These are phyloP conservation scores for Gulo gulo DNA, from an alignment of 2,113 vertebrate genomes.

Conservation along the genomic window DNA sequence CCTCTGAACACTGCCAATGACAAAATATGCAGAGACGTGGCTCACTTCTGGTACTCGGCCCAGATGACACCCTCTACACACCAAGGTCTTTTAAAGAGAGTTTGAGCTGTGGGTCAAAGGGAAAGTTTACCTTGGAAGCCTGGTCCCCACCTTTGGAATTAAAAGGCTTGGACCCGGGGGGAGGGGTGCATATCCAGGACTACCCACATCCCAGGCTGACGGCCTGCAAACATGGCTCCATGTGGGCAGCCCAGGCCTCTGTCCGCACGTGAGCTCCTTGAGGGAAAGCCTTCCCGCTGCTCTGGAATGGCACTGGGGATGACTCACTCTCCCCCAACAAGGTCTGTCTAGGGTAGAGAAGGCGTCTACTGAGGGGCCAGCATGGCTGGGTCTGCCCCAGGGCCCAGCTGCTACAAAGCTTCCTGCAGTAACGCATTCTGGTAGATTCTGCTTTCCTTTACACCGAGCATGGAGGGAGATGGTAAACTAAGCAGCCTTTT, in stretches of 20 bases:
- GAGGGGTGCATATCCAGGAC: background rate
- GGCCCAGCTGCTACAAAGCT: background rate
- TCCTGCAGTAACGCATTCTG: background rate
- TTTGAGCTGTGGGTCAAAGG: background rate
- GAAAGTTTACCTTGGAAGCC: background rate
- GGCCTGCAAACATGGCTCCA: background rate
- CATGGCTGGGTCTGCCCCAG: background rate
- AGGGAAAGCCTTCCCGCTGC: background rate
- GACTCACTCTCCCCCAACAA: too few relatives aligned
- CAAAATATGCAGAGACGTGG: background rate
- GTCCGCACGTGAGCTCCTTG: background rate
- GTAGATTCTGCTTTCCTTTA: background rate
- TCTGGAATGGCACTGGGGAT: background rate
- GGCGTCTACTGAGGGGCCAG: fast-evolving
- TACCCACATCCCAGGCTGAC: background rate
- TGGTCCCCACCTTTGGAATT: background rate
- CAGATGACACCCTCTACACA: background rate
- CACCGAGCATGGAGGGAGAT: background rate
- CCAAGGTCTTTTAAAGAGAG: background rate
- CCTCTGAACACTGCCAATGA: background rate
- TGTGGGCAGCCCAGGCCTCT: background rate
- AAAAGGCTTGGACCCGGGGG: background rate
- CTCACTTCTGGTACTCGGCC: background rate
- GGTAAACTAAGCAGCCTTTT: background rate
- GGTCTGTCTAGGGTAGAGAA: background rate